phyloP scores from a whole-genome alignment of 2,888 invertebrate genomes.

The Hydropsyche betteni region DNA sequence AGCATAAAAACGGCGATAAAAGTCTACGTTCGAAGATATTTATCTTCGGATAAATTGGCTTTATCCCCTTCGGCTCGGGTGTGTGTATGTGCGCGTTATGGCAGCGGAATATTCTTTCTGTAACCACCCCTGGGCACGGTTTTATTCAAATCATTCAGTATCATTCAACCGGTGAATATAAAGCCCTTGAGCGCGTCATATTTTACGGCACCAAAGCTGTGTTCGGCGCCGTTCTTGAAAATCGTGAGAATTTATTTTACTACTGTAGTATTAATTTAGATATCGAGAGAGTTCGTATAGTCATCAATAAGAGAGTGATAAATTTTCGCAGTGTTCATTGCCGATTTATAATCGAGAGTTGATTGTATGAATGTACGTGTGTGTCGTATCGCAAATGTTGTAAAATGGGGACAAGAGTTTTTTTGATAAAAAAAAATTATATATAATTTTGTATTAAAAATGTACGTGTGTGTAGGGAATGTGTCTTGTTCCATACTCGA shows the following conservation, averaged over 20 bases:
- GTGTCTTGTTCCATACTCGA: slow-evolving; percentile 19
- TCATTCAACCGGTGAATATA: slow-evolving; percentile 22
- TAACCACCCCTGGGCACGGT: slow-evolving; percentile 20
- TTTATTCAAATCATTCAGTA: slow-evolving; percentile 32
- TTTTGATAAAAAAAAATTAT: slow-evolving; percentile 11
- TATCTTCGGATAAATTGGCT: slow-evolving; percentile 47
- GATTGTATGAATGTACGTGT: no score
- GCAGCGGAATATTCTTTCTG: slow-evolving; percentile 16
- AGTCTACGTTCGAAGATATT: slow-evolving; percentile 44
- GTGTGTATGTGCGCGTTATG: slow-evolving; percentile 41
- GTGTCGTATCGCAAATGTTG: no score
- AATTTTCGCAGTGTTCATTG: no score
- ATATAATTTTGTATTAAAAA: neutral
- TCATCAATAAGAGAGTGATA: no score
- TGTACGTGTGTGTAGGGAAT: neutral
- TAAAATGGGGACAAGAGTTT: neutral
- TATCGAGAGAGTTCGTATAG: no score
- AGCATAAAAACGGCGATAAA: slow-evolving; percentile 47
- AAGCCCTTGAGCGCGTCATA: slow-evolving; percentile 16
- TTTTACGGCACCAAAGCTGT: neutral
- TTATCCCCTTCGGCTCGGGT: slow-evolving; percentile 39
- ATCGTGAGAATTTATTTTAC: no score
- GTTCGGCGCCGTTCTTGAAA: no score
- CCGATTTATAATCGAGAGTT: no score
- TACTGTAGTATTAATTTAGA: no score